phyloP scores from a whole-genome alignment of 2,113 vertebrate genomes.

The Labeo catla region DNA sequence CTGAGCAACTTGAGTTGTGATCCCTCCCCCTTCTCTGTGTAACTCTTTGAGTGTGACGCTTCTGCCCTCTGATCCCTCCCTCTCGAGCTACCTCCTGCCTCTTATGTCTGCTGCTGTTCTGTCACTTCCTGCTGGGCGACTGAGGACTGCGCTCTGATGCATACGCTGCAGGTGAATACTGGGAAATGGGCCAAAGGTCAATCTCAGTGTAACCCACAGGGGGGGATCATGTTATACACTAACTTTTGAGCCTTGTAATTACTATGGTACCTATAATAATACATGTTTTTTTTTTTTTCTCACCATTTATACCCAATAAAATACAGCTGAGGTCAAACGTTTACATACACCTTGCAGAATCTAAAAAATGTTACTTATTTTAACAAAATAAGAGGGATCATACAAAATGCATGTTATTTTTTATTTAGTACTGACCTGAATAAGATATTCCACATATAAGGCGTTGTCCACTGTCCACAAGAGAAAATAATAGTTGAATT shows the following conservation, averaged over 20 bases:
- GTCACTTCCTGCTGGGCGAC: slow-evolving; percentile 53
- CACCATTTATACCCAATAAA: neutral
- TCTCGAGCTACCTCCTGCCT: slow-evolving; percentile 43
- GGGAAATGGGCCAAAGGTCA: slow-evolving; percentile 76
- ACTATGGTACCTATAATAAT: neutral
- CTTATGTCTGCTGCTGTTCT: slow-evolving; percentile 52
- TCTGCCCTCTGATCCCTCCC: slow-evolving; percentile 51
- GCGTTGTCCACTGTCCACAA: too few relatives aligned
- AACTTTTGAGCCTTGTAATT: slow-evolving; percentile 27
- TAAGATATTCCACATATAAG: too few relatives aligned
- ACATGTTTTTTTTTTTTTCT: neutral
- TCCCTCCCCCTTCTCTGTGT: slow-evolving; percentile 67
- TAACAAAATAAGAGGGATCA: too few relatives aligned
- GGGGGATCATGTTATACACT: slow-evolving; percentile 64
- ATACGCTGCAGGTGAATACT: slow-evolving; percentile 78
- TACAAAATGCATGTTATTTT: too few relatives aligned
- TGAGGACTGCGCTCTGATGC: slow-evolving; percentile 57
- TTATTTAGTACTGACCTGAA: too few relatives aligned
- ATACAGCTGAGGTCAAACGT: too few relatives aligned
- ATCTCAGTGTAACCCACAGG: slow-evolving; percentile 57
- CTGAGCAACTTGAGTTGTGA: slow-evolving; percentile 58
- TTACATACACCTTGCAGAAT: too few relatives aligned
- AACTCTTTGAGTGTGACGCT: slow-evolving; percentile 65
- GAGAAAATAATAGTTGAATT: too few relatives aligned
- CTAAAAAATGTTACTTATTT: too few relatives aligned